Evolutionary conservation across 2,888 invertebrate genomes (phyloP), one percentile per base, ranked within the genome.

Genomic region (Athalia circularis): DNA sequence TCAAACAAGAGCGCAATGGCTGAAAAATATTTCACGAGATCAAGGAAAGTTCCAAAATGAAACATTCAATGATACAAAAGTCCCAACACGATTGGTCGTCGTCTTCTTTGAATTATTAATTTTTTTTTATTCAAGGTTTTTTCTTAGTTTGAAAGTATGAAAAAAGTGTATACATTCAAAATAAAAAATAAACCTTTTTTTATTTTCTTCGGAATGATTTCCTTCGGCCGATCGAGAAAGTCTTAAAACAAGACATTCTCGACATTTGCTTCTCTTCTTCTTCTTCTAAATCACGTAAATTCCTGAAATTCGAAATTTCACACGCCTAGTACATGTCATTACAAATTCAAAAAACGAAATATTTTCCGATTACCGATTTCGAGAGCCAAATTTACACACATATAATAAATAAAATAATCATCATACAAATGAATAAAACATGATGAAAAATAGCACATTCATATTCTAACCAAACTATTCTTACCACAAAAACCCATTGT

Each of bases 171-270:
- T 57, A 47, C 57, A 47, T 57, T 70, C 45, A 70, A 70, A 59
- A 45, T 70, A 45, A 57, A 59, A 57, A 59, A 54, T 45, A n/a
- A 59, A 47, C 59, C 45, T 45, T 57, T 47, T 47, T 70, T 13
- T 29, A 29, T 70, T 70, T 13, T 7, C 4, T 45, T 70, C 5
- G 70, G 13, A 52, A 47, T 70, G 61, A 61, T 13, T 13, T 9
- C 5, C 7, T 61, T 50, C 3, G 2, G 29, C 29, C 29, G 29
- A 29, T 43, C 9, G 9, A 57, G 57, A 70, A 75, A 81, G 79
- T 65, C 80, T 72, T 64, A 65, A 52, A 80, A 77, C 59, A 79
- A 78, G 77, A 78, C 75, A 80, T 75, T 68, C 72, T 50, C 74
- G 79, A 81, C 77, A 57, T 52, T 2, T 61, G 5, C 13, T 3